Evolutionary conservation across 2,888 invertebrate species (phyloP).

Genomic region (Globia sparganii): DNA sequence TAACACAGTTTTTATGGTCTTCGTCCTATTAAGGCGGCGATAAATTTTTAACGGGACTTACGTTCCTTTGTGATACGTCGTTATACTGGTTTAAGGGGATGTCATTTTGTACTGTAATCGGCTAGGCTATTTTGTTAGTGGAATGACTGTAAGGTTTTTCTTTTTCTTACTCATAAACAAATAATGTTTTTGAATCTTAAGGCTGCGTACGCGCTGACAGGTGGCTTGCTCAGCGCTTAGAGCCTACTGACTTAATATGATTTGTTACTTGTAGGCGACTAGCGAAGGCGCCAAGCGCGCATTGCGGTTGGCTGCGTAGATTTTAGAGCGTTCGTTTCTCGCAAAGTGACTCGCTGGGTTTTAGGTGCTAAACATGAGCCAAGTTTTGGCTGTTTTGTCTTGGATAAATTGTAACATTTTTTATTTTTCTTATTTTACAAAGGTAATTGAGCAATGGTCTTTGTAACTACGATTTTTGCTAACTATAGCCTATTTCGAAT

Average conservation of each 20-base stretch:
- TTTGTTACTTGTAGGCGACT: no score
- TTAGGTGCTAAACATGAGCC: no score
- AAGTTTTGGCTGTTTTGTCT: not conserved
- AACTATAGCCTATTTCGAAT: not conserved
- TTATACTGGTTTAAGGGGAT: slow-evolving; percentile 57
- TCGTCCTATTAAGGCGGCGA: slow-evolving; percentile 55
- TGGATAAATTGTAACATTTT: not conserved
- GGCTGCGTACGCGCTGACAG: no score
- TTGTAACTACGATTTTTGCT: not conserved
- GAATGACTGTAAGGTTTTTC: slow-evolving; percentile 4
- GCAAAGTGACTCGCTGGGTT: no score
- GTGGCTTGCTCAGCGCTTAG: no score
- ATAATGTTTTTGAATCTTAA: not conserved
- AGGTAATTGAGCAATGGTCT: no score
- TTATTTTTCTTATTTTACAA: not conserved
- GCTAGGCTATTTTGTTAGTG: slow-evolving; percentile 23
- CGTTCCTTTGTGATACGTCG: slow-evolving; percentile 60
- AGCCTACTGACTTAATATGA: no score
- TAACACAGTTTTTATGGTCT: slow-evolving; percentile 59
- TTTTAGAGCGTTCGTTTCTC: no score
- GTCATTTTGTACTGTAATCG: slow-evolving; percentile 58
- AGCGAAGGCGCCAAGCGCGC: no score
- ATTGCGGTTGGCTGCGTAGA: no score
- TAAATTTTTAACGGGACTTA: slow-evolving; percentile 63
- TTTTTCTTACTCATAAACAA: not conserved